Percentiles rank a stretch among this genome's conserved stretches.
Evolutionary conservation across 2,797 vertebrate genomes (phyloP).

Genomic region (Petrocephalus sullivani): DNA sequence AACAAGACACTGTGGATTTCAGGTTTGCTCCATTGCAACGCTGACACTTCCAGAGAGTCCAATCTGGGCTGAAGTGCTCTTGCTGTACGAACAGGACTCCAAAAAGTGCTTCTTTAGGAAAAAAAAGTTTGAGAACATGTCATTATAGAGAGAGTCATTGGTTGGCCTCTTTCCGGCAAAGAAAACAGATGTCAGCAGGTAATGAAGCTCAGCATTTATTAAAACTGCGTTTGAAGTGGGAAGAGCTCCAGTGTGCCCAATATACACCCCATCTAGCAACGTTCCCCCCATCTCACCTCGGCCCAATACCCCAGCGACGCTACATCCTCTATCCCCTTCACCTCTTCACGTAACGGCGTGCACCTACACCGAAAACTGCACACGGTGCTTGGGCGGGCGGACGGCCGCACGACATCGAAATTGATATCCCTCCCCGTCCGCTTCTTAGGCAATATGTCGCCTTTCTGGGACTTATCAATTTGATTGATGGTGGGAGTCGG

Average conservation of each 20-base stretch:
- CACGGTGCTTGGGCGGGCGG: constrained; percentile 53
- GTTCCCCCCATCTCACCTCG: constrained; percentile 16
- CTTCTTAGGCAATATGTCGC: constrained; percentile 87
- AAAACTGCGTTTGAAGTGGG: background rate
- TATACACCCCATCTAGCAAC: constrained; percentile 15
- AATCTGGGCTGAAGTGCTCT: background rate
- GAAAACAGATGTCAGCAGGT: background rate
- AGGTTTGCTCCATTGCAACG: constrained; percentile 1
- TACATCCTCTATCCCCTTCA: constrained; percentile 47
- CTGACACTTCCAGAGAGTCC: background rate
- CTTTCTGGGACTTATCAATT: constrained; percentile 86
- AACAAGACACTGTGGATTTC: constrained; percentile 45
- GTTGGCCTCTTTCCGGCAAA: background rate
- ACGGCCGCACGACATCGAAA: constrained; percentile 72
- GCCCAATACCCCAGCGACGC: constrained; percentile 26
- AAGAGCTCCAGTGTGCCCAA: background rate
- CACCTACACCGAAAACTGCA: constrained; percentile 36
- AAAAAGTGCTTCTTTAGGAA: background rate
- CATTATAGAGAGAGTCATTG: constrained; percentile 38
- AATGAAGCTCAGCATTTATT: background rate
- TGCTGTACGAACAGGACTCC: background rate
- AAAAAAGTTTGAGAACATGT: background rate
- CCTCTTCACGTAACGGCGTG: constrained; percentile 41
- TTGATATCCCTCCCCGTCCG: constrained; percentile 77
- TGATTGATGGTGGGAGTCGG: constrained; percentile 82